These are phyloP conservation scores for Steatocranus sp. DNA, from an alignment of 2,797 vertebrate genomes.

Conservation along the genomic window DNA sequence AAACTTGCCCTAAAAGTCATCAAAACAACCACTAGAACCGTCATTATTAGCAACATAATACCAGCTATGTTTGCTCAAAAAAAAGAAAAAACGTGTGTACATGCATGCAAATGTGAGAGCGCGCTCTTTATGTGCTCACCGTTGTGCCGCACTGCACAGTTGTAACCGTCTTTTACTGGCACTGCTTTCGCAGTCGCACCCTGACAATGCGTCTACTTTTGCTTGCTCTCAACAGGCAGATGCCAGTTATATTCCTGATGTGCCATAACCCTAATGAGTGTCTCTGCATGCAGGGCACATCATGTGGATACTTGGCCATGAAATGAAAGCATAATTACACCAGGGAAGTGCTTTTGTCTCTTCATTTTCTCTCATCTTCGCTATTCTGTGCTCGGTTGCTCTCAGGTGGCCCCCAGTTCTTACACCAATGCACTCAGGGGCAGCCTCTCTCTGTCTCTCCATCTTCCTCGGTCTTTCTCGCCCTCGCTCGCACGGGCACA, in stretches of 20 bases:
- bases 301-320: constrained; percentile 67
- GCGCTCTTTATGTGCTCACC: neutral
- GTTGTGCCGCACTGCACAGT: neutral
- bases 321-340: constrained; percentile 74
- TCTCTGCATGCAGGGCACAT: constrained; percentile 61
- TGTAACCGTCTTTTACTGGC: neutral
- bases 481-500: neutral
- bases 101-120: neutral
- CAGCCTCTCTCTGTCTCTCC: constrained; percentile 16
- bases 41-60: neutral
- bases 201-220: neutral
- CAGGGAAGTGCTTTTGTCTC: constrained; percentile 68
- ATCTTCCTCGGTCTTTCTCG: neutral
- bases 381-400: constrained; percentile 49
- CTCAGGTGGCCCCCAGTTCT: constrained; percentile 54
- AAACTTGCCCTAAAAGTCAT: neutral
- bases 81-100: neutral
- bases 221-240: constrained; percentile 12
- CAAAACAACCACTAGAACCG: neutral
- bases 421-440: constrained; percentile 41
- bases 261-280: constrained; percentile 51
- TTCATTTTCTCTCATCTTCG: constrained; percentile 64
- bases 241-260: constrained; percentile 37
- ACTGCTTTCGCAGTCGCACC: neutral
- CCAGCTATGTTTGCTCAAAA: neutral